Evolutionary conservation across 2,888 invertebrate genomes (phyloP).

Genomic region (Aquatica leii): DNA sequence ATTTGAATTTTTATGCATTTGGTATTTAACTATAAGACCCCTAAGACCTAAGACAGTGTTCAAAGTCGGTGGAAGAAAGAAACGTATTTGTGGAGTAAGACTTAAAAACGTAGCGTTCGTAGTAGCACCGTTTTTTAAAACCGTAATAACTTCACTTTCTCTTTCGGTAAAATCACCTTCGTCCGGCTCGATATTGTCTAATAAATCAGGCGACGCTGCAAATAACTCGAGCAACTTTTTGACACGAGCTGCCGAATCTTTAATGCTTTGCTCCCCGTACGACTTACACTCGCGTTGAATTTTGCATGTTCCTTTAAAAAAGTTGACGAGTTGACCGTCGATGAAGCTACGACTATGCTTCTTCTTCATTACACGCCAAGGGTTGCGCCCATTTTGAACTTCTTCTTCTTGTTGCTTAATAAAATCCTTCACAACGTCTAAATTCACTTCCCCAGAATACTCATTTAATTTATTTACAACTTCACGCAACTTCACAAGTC

Average conservation of each 20-base stretch:
- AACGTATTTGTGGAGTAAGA: not conserved
- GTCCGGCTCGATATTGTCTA: not conserved
- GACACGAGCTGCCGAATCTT: slow-evolving; percentile 16
- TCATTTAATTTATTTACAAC: not conserved
- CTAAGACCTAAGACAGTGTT: slow-evolving; percentile 44
- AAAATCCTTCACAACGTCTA: not conserved
- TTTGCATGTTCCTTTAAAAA: slow-evolving; percentile 37
- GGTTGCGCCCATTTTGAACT: no score
- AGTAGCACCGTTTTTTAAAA: not conserved
- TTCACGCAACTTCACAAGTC: not conserved
- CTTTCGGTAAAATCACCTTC: not conserved
- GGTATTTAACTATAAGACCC: slow-evolving; percentile 42
- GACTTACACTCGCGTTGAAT: slow-evolving; percentile 21
- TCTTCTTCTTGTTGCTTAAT: no score
- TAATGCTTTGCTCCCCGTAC: not conserved
- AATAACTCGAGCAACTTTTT: slow-evolving; percentile 25
- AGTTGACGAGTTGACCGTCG: slow-evolving; percentile 32
- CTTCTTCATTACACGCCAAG: not conserved
- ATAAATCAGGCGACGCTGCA: not conserved
- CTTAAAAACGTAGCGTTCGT: not conserved
- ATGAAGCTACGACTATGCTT: not conserved
- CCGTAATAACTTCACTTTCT: not conserved
- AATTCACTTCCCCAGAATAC: not conserved
- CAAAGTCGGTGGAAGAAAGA: slow-evolving; percentile 44
- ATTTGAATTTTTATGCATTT: slow-evolving; percentile 35